Evolutionary conservation across 1,140 invertebrate genomes (phyloP).

Genomic region (Eumeta japonica): DNA sequence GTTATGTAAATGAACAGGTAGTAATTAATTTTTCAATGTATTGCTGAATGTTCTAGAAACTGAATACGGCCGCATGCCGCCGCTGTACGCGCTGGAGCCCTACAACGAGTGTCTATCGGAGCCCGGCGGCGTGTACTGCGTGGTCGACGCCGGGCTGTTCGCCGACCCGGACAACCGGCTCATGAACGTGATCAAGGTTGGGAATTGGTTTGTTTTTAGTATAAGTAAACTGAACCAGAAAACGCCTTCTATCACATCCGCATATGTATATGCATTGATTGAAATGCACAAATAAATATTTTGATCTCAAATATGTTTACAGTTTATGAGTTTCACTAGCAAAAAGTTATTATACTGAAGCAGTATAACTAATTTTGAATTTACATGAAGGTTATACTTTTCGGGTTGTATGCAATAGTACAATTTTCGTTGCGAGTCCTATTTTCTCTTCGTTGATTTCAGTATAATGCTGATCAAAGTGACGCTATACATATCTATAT

Average conservation of each 20-base stretch:
- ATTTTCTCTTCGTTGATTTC: no score
- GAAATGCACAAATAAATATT: not conserved
- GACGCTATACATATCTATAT: no score
- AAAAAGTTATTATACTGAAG: not conserved
- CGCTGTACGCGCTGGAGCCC: slow-evolving; percentile 35
- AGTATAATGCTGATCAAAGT: no score
- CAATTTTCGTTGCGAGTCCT: no score
- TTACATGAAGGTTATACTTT: no score
- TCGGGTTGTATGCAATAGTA: no score
- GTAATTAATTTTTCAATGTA: not conserved
- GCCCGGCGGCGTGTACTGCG: slow-evolving; percentile 29
- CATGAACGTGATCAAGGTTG: slow-evolving; percentile 12
- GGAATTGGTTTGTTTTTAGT: no score
- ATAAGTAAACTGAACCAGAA: not conserved
- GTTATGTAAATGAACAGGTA: not conserved
- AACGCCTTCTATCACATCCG: not conserved
- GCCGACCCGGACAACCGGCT: slow-evolving; percentile 9
- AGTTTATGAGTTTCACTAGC: not conserved
- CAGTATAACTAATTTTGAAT: no score
- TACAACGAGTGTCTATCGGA: slow-evolving; percentile 33
- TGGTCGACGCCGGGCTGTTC: slow-evolving; percentile 20
- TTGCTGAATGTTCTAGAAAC: no score
- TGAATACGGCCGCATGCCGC: slow-evolving; percentile 43
- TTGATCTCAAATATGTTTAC: not conserved
- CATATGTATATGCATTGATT: not conserved